Evolutionary conservation across 2,888 invertebrate genomes (phyloP), one percentile per base, ranked within the genome.

Genomic region (Horisme vitalbata): DNA sequence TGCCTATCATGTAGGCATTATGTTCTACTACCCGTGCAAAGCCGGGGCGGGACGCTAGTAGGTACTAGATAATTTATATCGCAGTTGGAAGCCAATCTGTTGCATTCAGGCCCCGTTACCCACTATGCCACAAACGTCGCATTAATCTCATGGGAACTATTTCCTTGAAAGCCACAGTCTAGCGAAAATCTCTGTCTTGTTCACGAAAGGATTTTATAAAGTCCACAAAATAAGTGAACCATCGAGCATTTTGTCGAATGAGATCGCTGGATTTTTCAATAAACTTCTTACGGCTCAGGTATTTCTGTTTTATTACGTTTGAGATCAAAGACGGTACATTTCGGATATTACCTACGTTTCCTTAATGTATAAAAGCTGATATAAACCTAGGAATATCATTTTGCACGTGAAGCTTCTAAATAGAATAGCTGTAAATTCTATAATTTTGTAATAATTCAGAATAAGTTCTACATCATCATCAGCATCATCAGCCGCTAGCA

Each of bases 201-300:
- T 28, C 34, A 28, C 10, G 27, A 41, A 43, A 38, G 34, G 43
- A 43, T 35, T 49, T 44, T 44, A n/a, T 14, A 49, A 48, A 44
- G 31, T 44, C 39, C 31, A 21, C 44, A 27, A 49, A 44, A 44
- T 49, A 39, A 37, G 28, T n/a, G 34, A 21, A 31, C 41, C 26
- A 26, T 13, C 30, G 23, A 24, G 36, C 26, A 37, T 48, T 48
- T 43, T 49, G 37, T 43, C 30, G 33, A 43, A 38, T 48, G 23
- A 32, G 36, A 47, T 32, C 28, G 15, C 10, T 20, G 14, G 34
- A 48, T 43, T 43, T 49, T 39, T 49, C 38, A 39, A 44, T 49
- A 39, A 32, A 41, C 31, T 41, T 23, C 11, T 45, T 13, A 34
- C 28, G 28, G 12, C 26, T 12, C 9, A 15, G 31, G 34, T 39